Conservation (phyloP, 1,140 invertebrate species). For the Cyphomyrmex costatus region DNA sequence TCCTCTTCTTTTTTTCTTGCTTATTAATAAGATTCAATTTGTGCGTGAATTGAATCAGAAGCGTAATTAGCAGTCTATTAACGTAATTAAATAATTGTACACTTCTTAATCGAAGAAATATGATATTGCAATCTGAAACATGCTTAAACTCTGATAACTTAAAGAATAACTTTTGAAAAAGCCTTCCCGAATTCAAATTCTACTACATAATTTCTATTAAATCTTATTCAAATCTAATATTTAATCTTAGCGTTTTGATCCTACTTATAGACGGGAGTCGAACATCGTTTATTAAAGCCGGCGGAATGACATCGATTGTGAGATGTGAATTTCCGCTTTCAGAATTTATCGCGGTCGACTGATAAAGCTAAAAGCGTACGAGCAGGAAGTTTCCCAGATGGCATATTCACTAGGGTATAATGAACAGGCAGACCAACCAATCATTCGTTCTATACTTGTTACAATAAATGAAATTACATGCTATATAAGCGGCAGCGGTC, state of each 20-base stretch:
- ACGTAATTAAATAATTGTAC: constrained; percentile 21
- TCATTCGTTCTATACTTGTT: constrained; percentile 22
- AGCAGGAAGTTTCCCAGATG: constrained; percentile 37
- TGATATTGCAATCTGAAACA: background rate
- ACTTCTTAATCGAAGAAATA: constrained; percentile 11
- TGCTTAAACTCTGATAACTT: constrained; percentile 4
- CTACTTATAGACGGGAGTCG: constrained; percentile 12
- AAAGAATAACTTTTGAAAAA: constrained; percentile 1
- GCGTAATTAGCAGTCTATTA: constrained; percentile 26
- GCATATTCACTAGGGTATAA: constrained; percentile 15
- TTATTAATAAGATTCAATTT: constrained; percentile 43
- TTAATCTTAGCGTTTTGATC: constrained; percentile 29
- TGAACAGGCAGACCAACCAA: constrained; percentile 1
- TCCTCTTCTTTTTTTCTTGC: background rate
- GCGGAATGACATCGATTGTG: constrained; percentile 16
- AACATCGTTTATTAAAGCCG: constrained; percentile 34
- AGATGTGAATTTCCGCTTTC: constrained; percentile 28
- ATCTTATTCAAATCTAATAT: constrained; percentile 35
- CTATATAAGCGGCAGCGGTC: background rate
- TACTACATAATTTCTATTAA: constrained; percentile 6
- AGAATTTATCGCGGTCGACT: constrained; percentile 34
- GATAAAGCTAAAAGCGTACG: constrained; percentile 52
- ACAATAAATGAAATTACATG: constrained; percentile 9
- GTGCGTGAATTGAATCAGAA: constrained; percentile 5
- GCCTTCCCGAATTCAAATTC: constrained; percentile 17